phyloP scores from a whole-genome alignment of 2,888 invertebrate genomes.

The Serrognathus titanus region DNA sequence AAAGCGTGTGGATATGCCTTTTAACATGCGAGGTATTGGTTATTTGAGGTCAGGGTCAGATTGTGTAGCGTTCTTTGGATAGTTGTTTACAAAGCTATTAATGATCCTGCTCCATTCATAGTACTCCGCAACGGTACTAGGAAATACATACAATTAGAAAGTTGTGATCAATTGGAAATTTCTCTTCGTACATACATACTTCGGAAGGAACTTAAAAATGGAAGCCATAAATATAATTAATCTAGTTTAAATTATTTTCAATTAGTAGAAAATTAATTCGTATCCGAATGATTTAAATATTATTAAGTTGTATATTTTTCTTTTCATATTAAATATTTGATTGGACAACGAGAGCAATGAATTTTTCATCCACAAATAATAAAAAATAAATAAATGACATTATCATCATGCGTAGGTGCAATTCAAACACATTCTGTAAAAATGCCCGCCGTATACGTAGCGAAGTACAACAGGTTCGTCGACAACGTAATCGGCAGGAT shows the following conservation, averaged over 20 bases:
- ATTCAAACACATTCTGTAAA: constrained; percentile 29
- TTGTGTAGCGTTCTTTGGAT: background rate
- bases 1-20: background rate
- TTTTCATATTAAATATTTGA: background rate
- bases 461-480: constrained; percentile 81
- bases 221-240: too few species aligned
- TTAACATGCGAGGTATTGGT: background rate
- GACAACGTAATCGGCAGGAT: constrained; percentile 79
- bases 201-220: too few species aligned
- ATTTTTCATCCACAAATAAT: background rate
- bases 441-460: constrained; percentile 69
- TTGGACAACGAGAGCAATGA: too few species aligned
- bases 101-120: too few species aligned
- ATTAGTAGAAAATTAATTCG: background rate
- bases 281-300: background rate
- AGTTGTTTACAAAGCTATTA: too few species aligned
- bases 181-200: too few species aligned
- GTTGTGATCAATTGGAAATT: too few species aligned
- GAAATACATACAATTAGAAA: too few species aligned
- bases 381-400: background rate
- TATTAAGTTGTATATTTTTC: too few species aligned
- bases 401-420: constrained; percentile 10
- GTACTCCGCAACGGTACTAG: too few species aligned
- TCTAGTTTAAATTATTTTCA: background rate
- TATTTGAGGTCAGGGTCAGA: background rate